Evolutionary conservation across 2,113 vertebrate species (phyloP).

Genomic region (Noctilio leporinus): DNA sequence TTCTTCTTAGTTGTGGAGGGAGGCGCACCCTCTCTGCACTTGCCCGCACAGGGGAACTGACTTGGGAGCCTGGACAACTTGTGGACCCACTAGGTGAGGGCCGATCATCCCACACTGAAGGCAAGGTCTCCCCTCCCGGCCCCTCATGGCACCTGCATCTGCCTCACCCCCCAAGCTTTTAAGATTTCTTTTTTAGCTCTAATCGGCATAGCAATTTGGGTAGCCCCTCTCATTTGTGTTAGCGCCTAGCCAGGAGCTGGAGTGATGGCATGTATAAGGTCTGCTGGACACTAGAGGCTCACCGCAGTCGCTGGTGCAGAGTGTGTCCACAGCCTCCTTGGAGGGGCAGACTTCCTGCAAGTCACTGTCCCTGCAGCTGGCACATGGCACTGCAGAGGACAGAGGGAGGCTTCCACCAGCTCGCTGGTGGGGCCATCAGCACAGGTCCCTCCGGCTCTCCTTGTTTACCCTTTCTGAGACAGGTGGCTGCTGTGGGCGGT

Average conservation of each 20-base stretch:
- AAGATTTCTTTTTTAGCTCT: background rate
- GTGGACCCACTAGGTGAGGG: no score
- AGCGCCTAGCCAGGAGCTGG: background rate
- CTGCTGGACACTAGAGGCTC: conserved; percentile 49
- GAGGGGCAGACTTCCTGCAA: conserved; percentile 81
- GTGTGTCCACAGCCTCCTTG: conserved; percentile 82
- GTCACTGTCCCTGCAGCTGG: conserved; percentile 88
- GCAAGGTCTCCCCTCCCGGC: no score
- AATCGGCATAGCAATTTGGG: background rate
- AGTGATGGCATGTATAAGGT: background rate
- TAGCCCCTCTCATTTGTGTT: background rate
- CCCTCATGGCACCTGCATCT: no score
- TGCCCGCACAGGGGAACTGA: no score
- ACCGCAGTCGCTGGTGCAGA: conserved; percentile 87
- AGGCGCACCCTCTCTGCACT: no score
- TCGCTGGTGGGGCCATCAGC: no score
- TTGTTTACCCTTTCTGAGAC: background rate
- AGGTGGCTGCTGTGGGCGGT: background rate
- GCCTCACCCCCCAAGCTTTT: no score
- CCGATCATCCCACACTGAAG: no score
- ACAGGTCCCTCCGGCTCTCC: background rate
- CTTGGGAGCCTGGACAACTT: no score
- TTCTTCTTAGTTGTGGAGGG: no score
- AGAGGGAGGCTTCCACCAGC: background rate
- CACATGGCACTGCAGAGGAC: conserved; percentile 78